phyloP scores from a whole-genome alignment of 2,797 vertebrate genomes.

The Cuniculus paca region DNA sequence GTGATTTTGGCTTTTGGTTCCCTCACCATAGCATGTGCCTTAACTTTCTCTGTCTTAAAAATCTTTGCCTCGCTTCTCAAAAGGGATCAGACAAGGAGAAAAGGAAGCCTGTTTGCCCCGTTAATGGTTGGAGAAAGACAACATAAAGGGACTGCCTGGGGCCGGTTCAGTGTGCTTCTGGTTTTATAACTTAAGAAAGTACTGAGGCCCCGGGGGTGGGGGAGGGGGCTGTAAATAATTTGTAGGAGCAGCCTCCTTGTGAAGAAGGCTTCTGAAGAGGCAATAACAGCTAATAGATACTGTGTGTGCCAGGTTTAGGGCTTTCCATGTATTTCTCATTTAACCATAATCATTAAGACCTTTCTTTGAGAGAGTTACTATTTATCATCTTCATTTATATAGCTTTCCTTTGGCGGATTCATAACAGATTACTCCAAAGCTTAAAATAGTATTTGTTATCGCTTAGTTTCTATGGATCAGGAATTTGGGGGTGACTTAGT shows the following conservation, averaged over 20 bases:
- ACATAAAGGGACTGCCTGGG: background rate
- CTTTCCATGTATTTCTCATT: background rate
- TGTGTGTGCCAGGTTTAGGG: background rate
- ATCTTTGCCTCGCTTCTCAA: conserved; percentile 20
- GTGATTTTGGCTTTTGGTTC: conserved; percentile 50
- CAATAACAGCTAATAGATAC: background rate
- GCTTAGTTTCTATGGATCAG: background rate
- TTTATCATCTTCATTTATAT: background rate
- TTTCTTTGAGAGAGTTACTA: background rate
- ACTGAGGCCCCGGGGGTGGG: background rate
- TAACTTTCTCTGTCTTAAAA: conserved; percentile 52
- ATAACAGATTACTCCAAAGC: background rate
- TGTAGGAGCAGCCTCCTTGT: background rate
- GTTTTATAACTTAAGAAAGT: conserved; percentile 7
- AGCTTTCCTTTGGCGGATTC: background rate
- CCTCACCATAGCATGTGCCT: background rate
- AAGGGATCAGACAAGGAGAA: conserved; percentile 13
- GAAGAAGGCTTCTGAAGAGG: background rate
- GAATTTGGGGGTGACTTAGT: background rate
- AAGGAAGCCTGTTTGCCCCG: conserved; percentile 23
- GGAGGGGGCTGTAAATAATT: background rate
- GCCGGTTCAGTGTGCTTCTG: background rate
- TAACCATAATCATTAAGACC: background rate
- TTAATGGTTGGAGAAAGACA: background rate
- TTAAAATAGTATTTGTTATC: background rate